Percentiles rank a stretch among this genome's conserved stretches.
Conservation (phyloP, 2,113 vertebrate species). For the Isurus oxyrinchus region DNA sequence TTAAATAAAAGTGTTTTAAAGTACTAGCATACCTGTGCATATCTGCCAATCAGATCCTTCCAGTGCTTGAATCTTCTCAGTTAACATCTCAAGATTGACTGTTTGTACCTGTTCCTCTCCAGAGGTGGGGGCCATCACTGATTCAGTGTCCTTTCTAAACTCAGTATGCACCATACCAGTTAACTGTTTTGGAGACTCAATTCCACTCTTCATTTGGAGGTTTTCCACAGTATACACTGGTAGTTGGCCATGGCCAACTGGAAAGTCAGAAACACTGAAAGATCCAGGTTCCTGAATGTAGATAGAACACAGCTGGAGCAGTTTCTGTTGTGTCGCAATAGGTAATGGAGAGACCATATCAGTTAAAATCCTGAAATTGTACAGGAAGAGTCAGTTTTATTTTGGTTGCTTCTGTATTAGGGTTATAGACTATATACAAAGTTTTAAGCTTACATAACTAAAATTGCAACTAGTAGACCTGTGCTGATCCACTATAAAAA, state of each 20-base stretch:
- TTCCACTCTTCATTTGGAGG: constrained; percentile 61
- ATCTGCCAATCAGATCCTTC: constrained; percentile 80
- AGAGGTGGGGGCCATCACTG: constrained; percentile 2
- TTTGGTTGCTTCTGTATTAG: not conserved
- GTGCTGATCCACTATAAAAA: not conserved
- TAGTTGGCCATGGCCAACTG: constrained; percentile 49
- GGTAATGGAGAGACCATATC: constrained; percentile 76
- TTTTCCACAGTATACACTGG: constrained; percentile 80
- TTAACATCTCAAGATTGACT: constrained; percentile 50
- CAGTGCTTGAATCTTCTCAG: constrained; percentile 64
- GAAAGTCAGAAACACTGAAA: constrained; percentile 41
- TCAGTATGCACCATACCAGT: constrained; percentile 44
- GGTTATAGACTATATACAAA: not conserved
- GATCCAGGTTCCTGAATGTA: constrained; percentile 68
- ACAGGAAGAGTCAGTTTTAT: constrained; percentile 8
- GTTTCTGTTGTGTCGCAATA: constrained; percentile 63
- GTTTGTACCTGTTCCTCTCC: constrained; percentile 53
- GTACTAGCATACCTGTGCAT: constrained; percentile 56
- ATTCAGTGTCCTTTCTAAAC: constrained; percentile 52
- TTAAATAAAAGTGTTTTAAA: not conserved
- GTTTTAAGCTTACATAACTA: too few relatives aligned
- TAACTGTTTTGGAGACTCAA: constrained; percentile 42
- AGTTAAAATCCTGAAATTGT: constrained; percentile 65
- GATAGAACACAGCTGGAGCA: constrained; percentile 77
- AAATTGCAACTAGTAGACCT: too few relatives aligned